A percentile compares a stretch with the other conserved stretches of the same genome.
These are phyloP conservation scores for Oceanodroma tethys DNA, from an alignment of 2,113 vertebrate species.

Conservation along the genomic window DNA sequence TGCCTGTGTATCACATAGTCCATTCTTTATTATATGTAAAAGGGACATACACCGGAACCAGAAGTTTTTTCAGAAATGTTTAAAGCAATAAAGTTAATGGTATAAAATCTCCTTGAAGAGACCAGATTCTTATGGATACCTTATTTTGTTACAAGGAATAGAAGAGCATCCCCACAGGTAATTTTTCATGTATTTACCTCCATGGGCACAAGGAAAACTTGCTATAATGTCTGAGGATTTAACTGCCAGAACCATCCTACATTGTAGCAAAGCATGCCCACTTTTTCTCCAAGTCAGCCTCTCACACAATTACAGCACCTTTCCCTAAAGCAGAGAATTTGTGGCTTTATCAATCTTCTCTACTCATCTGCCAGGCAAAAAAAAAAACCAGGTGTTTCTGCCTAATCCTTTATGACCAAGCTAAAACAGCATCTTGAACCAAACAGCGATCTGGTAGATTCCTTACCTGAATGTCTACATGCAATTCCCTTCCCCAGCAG, in stretches of 20 bases:
- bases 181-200: not conserved
- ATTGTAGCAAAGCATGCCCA: not conserved
- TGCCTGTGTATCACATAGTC: not conserved
- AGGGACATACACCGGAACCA: fast-evolving
- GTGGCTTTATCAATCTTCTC: not conserved
- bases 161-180: not conserved
- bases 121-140: not conserved
- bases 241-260: not conserved
- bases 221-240: not conserved
- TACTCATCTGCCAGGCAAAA: not conserved
- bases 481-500: not conserved
- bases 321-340: not conserved
- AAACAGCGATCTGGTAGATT: not conserved
- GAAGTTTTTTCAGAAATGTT: not conserved
- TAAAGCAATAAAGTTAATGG: not conserved
- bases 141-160: not conserved
- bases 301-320: not conserved
- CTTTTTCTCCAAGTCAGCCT: not conserved
- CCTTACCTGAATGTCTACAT: not conserved
- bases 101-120: not conserved
- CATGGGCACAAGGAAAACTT: not conserved
- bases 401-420: not conserved
- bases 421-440: not conserved
- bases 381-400: not conserved
- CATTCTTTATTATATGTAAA: not conserved